These are phyloP conservation scores for Mirza zaza DNA, from an alignment of 2,113 vertebrate genomes.

Conservation along the genomic window DNA sequence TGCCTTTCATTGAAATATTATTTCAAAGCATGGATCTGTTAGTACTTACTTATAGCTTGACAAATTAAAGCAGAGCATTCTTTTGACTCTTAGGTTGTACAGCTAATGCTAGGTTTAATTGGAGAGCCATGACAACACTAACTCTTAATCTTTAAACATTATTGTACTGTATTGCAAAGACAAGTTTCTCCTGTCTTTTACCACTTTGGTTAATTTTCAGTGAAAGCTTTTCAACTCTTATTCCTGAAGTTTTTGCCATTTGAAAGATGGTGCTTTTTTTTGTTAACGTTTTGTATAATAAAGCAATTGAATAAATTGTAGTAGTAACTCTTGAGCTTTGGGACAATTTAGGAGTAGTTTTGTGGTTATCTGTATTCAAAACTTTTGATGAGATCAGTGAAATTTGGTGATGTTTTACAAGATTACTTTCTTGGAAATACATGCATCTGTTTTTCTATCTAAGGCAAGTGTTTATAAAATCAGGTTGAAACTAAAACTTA, in stretches of 20 bases:
- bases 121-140: not conserved
- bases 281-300: not conserved
- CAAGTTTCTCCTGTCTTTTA: slow-evolving; percentile 26
- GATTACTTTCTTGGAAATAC: slow-evolving; percentile 21
- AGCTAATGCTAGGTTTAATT: not conserved
- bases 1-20: slow-evolving; percentile 54
- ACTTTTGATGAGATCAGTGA: slow-evolving; percentile 26
- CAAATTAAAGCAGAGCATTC: slow-evolving; percentile 55
- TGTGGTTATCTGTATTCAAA: slow-evolving; percentile 5
- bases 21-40: slow-evolving; percentile 45
- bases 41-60: slow-evolving; percentile 61
- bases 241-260: not conserved
- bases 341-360: slow-evolving; percentile 40
- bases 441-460: not conserved
- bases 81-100: slow-evolving; percentile 49
- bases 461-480: slow-evolving; percentile 24
- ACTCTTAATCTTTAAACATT: not conserved
- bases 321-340: not conserved
- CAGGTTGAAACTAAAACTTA: not conserved
- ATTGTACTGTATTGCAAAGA: not conserved
- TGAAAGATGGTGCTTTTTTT: not conserved
- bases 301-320: slow-evolving; percentile 25
- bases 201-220: slow-evolving; percentile 37
- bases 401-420: slow-evolving; percentile 25
- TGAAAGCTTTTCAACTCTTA: slow-evolving; percentile 13